Base-by-base conservation (phyloP, 1,140 invertebrate genomes). In the Neodiprion lecontei region DNA sequence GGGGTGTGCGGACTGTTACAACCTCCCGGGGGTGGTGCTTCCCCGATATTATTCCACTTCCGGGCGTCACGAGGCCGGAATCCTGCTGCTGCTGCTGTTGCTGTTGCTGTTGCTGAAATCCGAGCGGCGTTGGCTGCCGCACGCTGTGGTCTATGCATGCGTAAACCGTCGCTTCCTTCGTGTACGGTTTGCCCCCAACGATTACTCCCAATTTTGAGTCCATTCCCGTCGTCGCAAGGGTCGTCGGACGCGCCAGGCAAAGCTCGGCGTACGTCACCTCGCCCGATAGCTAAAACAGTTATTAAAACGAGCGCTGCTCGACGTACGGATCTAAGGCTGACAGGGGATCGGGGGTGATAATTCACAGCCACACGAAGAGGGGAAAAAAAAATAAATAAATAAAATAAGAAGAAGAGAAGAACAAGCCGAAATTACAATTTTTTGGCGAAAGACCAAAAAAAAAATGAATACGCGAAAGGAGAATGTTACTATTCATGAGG, bases 1-100 rank as follows among this genome's bases (percentile, higher is more conserved):
- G 87, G 1, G 94, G 95, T 48, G 94, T 96, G 79, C 95, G 90
- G 17, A 95, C 94, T 5, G 95, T 96, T 14, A 96, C 94, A 10
- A 95, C 93, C 85, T 96, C 95, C 76, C 94, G 88, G 77, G 90
- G 83, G 75, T 90, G 91, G 76, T 88, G 86, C 49, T 76, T 77
- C 7, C 40, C 53, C 49, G 53, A 61, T 8, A 61, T 5, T 8
- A 61, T 61, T 61, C 53, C 53, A 61, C 53, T 61, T 61, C 53
- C 53, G 53, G 53, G 53, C 28, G 28, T 40, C n/a, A 17, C n/a
- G 4, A 61, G 11, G 3, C 11, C 11, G 11, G 11, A 12, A 4
- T 12, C n/a, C n/a, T 61, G 11, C 5, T 40, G 28, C 23, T 87
- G 79, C 11, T 75, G 72, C 28, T 78, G 72, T 9, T 70, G 17